Percentiles rank a stretch among this genome's conserved stretches.
Evolutionary conservation across 1,140 invertebrate genomes (phyloP).

Genomic region (Aphelenchoides avenae): DNA sequence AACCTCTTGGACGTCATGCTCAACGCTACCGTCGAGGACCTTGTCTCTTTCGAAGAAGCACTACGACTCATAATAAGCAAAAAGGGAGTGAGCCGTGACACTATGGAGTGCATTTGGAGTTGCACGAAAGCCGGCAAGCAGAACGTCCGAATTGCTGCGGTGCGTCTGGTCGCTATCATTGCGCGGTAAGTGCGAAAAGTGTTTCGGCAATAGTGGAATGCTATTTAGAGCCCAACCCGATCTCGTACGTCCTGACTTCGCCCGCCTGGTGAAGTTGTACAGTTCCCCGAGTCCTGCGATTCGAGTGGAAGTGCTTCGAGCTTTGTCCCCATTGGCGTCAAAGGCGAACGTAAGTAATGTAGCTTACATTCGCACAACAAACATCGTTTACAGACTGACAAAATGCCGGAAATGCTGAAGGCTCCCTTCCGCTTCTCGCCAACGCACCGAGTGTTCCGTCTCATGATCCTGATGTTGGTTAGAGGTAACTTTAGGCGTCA

Average conservation of each 20-base stretch:
- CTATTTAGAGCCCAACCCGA: slow-evolving; percentile 7
- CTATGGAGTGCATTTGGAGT: slow-evolving; percentile 20
- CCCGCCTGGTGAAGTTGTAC: slow-evolving; percentile 23
- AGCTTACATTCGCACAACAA: too few species aligned
- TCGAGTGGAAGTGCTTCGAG: slow-evolving; percentile 23
- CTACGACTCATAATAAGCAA: slow-evolving; percentile 9
- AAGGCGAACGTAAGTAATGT: too few species aligned
- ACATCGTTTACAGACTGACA: too few species aligned
- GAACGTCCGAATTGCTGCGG: background rate
- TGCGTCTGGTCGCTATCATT: slow-evolving; percentile 22
- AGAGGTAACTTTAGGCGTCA: too few species aligned
- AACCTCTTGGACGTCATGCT: slow-evolving; percentile 23
- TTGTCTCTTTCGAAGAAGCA: slow-evolving; percentile 26
- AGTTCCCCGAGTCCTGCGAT: slow-evolving; percentile 2
- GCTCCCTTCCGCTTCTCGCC: too few species aligned
- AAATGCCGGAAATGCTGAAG: too few species aligned
- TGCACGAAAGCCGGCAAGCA: slow-evolving; percentile 15
- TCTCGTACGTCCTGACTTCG: slow-evolving; percentile 14
- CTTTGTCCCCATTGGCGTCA: too few species aligned
- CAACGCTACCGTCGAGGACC: slow-evolving; percentile 15
- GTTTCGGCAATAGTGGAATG: background rate
- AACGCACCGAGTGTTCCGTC: too few species aligned
- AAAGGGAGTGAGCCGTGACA: background rate
- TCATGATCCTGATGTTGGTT: too few species aligned
- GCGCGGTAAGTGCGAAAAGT: slow-evolving; percentile 21